Evolutionary conservation across 2,888 invertebrate species (phyloP).

Genomic region (Heliconius ethilla): DNA sequence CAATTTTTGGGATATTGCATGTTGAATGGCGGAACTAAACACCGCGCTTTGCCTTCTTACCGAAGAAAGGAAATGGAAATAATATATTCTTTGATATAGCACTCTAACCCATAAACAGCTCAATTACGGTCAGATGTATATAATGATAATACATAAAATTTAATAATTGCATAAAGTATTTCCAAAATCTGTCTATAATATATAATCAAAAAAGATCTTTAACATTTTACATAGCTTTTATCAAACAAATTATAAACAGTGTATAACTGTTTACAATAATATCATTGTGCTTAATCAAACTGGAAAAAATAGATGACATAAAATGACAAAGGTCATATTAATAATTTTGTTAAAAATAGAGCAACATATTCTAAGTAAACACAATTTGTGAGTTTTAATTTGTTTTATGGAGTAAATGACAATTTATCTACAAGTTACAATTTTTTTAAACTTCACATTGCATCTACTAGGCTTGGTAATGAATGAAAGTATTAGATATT

Average conservation of each 20-base stretch:
- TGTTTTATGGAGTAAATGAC: background rate
- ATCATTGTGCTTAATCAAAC: conserved; percentile 10
- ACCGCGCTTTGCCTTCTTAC: too few relatives aligned
- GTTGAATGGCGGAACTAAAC: too few relatives aligned
- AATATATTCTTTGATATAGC: too few relatives aligned
- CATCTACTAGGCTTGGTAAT: too few relatives aligned
- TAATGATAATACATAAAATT: too few relatives aligned
- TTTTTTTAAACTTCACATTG: too few relatives aligned
- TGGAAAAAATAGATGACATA: conserved; percentile 29
- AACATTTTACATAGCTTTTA: background rate
- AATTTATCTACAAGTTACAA: background rate
- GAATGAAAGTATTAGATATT: too few relatives aligned
- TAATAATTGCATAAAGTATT: background rate
- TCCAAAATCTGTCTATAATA: background rate
- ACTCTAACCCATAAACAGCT: too few relatives aligned
- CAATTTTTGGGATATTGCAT: too few relatives aligned
- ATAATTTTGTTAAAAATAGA: conserved; percentile 23
- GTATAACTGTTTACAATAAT: background rate
- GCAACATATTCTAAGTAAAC: background rate
- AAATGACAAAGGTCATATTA: conserved; percentile 41
- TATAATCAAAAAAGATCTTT: background rate
- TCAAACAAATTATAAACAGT: conserved; percentile 16
- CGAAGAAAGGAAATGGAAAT: too few relatives aligned
- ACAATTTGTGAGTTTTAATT: background rate
- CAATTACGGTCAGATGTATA: too few relatives aligned